These are phyloP conservation scores for Amblyteles armatorius DNA, from an alignment of 2,888 invertebrate species.

Conservation along the genomic window DNA sequence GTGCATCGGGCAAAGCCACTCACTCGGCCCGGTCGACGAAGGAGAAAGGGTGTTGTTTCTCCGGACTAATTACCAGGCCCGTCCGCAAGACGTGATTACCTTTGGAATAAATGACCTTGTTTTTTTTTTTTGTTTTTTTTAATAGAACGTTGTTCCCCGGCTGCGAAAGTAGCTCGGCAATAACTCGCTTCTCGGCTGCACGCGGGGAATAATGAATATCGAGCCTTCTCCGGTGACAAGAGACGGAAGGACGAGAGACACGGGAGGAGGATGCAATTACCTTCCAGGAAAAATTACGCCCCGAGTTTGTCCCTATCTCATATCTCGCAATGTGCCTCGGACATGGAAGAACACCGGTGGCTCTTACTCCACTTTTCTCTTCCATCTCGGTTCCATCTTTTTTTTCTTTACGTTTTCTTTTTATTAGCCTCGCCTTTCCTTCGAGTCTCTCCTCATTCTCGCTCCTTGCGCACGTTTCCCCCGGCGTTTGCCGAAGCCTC, in stretches of 20 bases:
- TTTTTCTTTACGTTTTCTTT: not conserved
- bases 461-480: conserved; percentile 19
- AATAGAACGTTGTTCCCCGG: not conserved
- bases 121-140: not conserved
- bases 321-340: conserved; percentile 1
- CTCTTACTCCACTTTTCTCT: conserved; percentile 12
- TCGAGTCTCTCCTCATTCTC: conserved; percentile 13
- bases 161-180: not conserved
- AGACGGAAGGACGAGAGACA: not conserved
- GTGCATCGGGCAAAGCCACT: conserved; percentile 51
- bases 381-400: not conserved
- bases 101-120: conserved; percentile 16
- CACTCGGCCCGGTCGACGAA: conserved; percentile 40
- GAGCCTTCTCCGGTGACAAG: not conserved
- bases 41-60: not conserved
- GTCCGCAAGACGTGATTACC: conserved; percentile 35
- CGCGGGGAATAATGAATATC: not conserved
- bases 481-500: conserved; percentile 23
- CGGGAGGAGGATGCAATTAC: not conserved
- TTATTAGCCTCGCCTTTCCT: conserved; percentile 5
- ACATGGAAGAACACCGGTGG: conserved; percentile 6
- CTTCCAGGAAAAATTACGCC: not conserved
- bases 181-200: not conserved
- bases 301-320: conserved; percentile 7
- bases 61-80: conserved; percentile 39